Percentiles rank a stretch among this genome's conserved stretches.
phyloP scores from a whole-genome alignment of 2,797 vertebrate species.

The Siniperca obscura region DNA sequence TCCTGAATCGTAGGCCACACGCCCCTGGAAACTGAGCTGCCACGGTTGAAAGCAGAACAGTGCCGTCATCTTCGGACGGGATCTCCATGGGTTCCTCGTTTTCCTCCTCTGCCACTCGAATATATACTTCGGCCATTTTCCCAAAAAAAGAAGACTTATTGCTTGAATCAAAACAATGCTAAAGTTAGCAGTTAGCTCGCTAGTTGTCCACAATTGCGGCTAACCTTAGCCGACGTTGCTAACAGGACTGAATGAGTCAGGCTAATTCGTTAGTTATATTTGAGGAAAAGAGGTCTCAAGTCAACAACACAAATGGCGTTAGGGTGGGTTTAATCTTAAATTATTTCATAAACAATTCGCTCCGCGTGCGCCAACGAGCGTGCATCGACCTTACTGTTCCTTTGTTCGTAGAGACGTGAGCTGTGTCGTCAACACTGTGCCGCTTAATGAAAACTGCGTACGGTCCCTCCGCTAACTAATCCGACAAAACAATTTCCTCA shows the following conservation, averaged over 20 bases:
- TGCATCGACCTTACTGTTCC: slow-evolving; percentile 59
- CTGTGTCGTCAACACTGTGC: slow-evolving; percentile 71
- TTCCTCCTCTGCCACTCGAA: slow-evolving; percentile 97
- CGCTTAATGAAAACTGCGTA: slow-evolving; percentile 51
- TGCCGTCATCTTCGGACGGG: slow-evolving; percentile 97
- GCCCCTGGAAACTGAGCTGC: slow-evolving; percentile 98
- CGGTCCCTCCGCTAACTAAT: background rate
- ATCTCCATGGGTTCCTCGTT: slow-evolving; percentile 99
- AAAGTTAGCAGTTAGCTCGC: slow-evolving; percentile 50
- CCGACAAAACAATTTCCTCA: background rate
- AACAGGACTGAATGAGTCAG: slow-evolving; percentile 47
- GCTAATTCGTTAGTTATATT: background rate
- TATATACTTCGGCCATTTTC: slow-evolving; percentile 95
- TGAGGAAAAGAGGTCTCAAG: background rate
- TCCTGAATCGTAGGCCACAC: slow-evolving; percentile 95
- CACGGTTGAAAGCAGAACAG: slow-evolving; percentile 94
- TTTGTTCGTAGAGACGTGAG: slow-evolving; percentile 77
- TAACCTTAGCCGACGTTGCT: slow-evolving; percentile 64
- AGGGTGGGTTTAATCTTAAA: background rate
- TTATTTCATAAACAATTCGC: background rate
- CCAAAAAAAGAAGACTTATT: background rate
- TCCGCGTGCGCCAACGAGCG: background rate
- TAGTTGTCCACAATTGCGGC: slow-evolving; percentile 44
- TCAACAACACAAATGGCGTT: background rate
- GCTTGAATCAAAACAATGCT: slow-evolving; percentile 32